These are phyloP conservation scores for Copidosoma floridanum DNA, from an alignment of 1,140 invertebrate species.

Conservation along the genomic window DNA sequence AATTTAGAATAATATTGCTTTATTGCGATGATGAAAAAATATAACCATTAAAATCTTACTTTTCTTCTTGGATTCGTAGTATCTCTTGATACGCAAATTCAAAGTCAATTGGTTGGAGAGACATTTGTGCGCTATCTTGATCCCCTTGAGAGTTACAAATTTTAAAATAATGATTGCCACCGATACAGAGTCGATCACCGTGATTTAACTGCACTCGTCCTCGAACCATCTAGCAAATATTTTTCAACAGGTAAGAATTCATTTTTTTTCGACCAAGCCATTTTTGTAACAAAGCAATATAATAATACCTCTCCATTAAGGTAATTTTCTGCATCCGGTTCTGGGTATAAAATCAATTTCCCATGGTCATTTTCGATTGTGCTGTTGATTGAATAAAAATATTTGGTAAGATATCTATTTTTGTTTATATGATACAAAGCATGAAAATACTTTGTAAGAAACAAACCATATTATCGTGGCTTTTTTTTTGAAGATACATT, in stretches of 20 bases:
- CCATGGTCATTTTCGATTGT: slow-evolving; percentile 54
- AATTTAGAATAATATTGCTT: too few relatives aligned
- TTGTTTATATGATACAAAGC: too few relatives aligned
- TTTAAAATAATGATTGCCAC: slow-evolving; percentile 68
- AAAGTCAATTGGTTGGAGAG: slow-evolving; percentile 58
- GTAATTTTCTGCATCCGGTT: slow-evolving; percentile 61
- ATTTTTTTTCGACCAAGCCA: background rate
- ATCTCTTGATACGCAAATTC: slow-evolving; percentile 66
- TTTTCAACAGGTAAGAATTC: background rate
- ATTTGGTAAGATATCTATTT: too few relatives aligned
- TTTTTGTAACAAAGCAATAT: background rate
- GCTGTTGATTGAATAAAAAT: slow-evolving; percentile 43
- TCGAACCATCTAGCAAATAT: slow-evolving; percentile 38
- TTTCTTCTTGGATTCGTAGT: slow-evolving; percentile 62
- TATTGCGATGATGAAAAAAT: too few relatives aligned
- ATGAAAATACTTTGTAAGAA: too few relatives aligned
- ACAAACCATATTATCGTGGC: too few relatives aligned
- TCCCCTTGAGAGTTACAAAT: slow-evolving; percentile 56
- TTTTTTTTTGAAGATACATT: too few relatives aligned
- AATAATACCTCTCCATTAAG: slow-evolving; percentile 63
- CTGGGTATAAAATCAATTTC: slow-evolving; percentile 52
- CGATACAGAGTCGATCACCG: slow-evolving; percentile 67
- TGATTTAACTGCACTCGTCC: slow-evolving; percentile 57
- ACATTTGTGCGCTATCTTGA: slow-evolving; percentile 30
- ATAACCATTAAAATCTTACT: slow-evolving; percentile 38